Conservation (phyloP, 2,113 vertebrate species). For the Myotis brandtii region DNA sequence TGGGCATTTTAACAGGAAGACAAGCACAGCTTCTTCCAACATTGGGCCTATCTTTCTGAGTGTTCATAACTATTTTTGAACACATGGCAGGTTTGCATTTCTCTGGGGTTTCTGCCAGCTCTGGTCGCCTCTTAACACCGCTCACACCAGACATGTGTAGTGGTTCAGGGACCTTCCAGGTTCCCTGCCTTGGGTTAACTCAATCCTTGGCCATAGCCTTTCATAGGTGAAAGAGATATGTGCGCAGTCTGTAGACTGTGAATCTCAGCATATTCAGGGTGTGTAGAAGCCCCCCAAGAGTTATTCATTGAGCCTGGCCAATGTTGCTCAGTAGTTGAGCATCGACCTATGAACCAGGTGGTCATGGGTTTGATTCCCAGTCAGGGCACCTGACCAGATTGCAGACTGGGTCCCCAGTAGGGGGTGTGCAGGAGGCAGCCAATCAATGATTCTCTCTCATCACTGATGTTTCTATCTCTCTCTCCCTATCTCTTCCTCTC, state of each 20-base stretch:
- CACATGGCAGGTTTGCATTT: neutral
- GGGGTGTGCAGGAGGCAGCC: no score
- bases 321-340: no score
- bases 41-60: neutral
- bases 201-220: neutral
- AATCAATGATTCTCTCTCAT: no score
- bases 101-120: neutral
- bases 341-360: no score
- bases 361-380: no score
- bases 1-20: slow-evolving; percentile 10
- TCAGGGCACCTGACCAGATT: no score
- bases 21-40: neutral
- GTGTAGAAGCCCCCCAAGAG: neutral
- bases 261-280: slow-evolving; percentile 12
- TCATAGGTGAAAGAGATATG: neutral
- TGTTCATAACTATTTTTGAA: neutral
- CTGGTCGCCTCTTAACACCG: slow-evolving; percentile 9
- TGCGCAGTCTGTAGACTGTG: neutral
- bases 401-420: no score
- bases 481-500: no score
- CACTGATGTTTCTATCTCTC: no score
- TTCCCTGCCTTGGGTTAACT: neutral
- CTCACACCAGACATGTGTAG: slow-evolving; percentile 37
- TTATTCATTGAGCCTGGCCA: slow-evolving; percentile 54
- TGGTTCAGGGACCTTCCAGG: neutral